These are phyloP conservation scores for Prosopocoilus inquinatus DNA, from an alignment of 2,888 invertebrate species.

Conservation along the genomic window DNA sequence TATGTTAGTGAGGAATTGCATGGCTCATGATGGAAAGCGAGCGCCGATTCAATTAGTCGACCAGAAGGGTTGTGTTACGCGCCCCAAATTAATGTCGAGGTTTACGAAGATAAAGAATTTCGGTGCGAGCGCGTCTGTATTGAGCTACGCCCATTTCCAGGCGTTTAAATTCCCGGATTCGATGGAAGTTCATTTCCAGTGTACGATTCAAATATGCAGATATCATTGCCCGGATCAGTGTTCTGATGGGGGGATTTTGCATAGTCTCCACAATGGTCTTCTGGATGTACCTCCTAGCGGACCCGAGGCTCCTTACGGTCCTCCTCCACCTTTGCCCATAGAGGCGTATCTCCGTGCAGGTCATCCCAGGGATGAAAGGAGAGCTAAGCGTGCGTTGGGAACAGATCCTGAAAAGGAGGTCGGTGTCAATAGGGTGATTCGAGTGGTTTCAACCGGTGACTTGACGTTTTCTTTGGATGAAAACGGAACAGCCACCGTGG, in stretches of 20 bases:
- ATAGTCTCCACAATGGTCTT: constrained; percentile 45
- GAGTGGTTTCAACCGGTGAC: constrained; percentile 90
- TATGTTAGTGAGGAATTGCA: constrained; percentile 91
- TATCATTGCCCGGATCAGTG: constrained; percentile 93
- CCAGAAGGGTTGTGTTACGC: constrained; percentile 86
- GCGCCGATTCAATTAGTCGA: constrained; percentile 92
- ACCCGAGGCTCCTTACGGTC: constrained; percentile 67
- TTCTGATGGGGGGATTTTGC: constrained; percentile 56
- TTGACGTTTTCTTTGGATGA: constrained; percentile 81
- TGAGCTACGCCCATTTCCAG: constrained; percentile 91
- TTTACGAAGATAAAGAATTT: constrained; percentile 96
- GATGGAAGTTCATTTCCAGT: constrained; percentile 95
- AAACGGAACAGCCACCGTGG: constrained; percentile 54
- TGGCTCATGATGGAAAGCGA: constrained; percentile 91
- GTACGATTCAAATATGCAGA: constrained; percentile 91
- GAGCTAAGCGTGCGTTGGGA: constrained; percentile 64
- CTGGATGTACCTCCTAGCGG: constrained; percentile 58
- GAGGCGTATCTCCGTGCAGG: constrained; percentile 68
- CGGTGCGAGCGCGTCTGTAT: constrained; percentile 86
- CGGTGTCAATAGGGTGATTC: constrained; percentile 84
- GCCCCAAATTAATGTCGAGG: constrained; percentile 89
- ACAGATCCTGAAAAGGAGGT: constrained; percentile 72
- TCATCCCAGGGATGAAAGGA: constrained; percentile 70
- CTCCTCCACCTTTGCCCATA: constrained; percentile 58
- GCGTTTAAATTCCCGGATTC: constrained; percentile 95